These are phyloP conservation scores for Gnathonemus echidnorhynchus DNA, from an alignment of 2,113 vertebrate genomes.

Conservation along the genomic window DNA sequence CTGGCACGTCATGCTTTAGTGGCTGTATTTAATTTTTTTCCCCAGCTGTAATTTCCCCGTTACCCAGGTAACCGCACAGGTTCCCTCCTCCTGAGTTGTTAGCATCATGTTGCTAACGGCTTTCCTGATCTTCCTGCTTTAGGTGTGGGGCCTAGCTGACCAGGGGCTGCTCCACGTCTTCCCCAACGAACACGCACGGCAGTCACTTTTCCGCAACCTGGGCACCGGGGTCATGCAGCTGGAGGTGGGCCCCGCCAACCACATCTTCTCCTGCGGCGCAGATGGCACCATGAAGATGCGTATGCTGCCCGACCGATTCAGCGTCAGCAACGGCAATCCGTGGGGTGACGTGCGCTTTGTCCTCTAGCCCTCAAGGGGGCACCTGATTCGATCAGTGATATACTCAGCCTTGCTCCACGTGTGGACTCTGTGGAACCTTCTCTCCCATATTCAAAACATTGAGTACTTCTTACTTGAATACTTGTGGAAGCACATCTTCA, in stretches of 20 bases:
- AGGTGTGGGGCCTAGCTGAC: conserved; percentile 85
- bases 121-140: conserved; percentile 27
- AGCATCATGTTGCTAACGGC: not conserved
- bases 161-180: conserved; percentile 81
- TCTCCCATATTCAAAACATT: not conserved
- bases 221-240: conserved; percentile 97
- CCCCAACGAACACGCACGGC: conserved; percentile 84
- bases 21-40: not conserved
- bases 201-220: conserved; percentile 95
- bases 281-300: conserved; percentile 98
- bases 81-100: not conserved
- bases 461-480: not conserved
- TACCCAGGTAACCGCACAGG: not conserved
- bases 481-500: not conserved
- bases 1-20: not conserved
- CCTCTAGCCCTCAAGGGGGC: conserved; percentile 53
- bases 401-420: not conserved
- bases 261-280: conserved; percentile 94
- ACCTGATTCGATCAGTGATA: not conserved
- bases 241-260: conserved; percentile 82
- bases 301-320: conserved; percentile 81
- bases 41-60: not conserved
- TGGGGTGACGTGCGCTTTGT: conserved; percentile 83
- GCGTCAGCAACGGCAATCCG: conserved; percentile 62
- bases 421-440: not conserved